Conservation (phyloP, 2,797 vertebrate species). For the Iguana delicatissima region DNA sequence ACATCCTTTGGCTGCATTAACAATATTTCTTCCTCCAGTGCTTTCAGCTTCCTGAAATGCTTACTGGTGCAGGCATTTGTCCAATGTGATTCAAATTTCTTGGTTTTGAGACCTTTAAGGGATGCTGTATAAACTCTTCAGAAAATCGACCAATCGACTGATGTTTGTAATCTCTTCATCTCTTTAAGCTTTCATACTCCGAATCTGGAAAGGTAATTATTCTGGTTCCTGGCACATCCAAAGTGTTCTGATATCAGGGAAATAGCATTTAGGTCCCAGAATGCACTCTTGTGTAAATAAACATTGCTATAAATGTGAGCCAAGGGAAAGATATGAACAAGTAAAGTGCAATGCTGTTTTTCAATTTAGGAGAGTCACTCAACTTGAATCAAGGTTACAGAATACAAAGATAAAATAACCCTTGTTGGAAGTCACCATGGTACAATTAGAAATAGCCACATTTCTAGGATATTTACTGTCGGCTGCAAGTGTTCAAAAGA, state of each 20-base stretch:
- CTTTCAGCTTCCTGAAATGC: constrained; percentile 22
- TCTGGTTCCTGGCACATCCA: constrained; percentile 10
- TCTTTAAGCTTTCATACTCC: constrained; percentile 33
- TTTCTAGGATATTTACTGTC: background rate
- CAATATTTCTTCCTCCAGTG: constrained; percentile 31
- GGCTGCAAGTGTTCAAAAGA: background rate
- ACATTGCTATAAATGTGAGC: constrained; percentile 33
- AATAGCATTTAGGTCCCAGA: constrained; percentile 15
- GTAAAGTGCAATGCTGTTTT: constrained; percentile 30
- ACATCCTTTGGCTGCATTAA: constrained; percentile 12
- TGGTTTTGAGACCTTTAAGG: constrained; percentile 31
- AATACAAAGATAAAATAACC: constrained; percentile 20
- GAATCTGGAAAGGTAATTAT: constrained; percentile 47
- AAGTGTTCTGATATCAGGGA: constrained; percentile 42
- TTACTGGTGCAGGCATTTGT: constrained; percentile 11
- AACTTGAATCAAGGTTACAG: constrained; percentile 27
- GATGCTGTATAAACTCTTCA: constrained; percentile 42
- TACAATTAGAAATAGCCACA: constrained; percentile 16
- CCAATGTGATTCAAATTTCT: constrained; percentile 37
- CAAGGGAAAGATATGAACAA: constrained; percentile 24
- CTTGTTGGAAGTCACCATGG: constrained; percentile 20
- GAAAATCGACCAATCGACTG: background rate
- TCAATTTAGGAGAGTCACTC: constrained; percentile 50
- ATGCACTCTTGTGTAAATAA: constrained; percentile 57
- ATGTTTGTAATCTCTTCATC: constrained; percentile 20